A percentile compares a stretch with the other conserved stretches of the same genome.
Conservation (phyloP, 2,113 vertebrate genomes). For the Nothoprocta pentlandii region DNA sequence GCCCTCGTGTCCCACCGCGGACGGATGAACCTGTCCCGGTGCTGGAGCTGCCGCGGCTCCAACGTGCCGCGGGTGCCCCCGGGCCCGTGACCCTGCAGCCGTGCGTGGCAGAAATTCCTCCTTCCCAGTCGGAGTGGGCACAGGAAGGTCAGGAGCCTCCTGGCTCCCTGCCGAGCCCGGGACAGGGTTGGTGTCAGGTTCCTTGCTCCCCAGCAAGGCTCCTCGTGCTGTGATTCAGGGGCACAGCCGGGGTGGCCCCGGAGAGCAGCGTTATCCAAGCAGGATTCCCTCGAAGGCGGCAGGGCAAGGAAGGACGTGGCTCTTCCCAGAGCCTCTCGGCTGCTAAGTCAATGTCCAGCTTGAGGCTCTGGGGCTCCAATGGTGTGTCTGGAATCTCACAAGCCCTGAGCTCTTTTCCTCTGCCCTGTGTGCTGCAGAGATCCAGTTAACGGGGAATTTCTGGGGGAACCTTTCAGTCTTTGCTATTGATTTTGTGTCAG, state of each 20-base stretch:
- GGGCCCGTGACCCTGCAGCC: background rate
- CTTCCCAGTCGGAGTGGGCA: background rate
- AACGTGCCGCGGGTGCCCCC: background rate
- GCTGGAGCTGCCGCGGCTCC: background rate
- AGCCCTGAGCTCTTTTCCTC: background rate
- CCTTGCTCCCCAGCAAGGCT: background rate
- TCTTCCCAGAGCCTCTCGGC: background rate
- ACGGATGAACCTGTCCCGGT: background rate
- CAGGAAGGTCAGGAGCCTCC: background rate
- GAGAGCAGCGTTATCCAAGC: background rate
- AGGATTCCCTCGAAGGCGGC: background rate
- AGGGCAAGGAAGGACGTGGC: background rate
- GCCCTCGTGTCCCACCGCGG: background rate
- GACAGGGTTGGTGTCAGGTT: background rate
- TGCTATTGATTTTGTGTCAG: background rate
- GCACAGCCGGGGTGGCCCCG: background rate
- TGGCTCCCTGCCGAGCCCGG: background rate
- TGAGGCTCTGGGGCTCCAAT: background rate
- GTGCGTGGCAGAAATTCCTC: background rate
- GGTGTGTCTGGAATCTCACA: background rate
- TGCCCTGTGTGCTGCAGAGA: background rate
- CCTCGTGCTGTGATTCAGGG: background rate
- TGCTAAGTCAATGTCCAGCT: background rate
- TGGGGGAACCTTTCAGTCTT: background rate
- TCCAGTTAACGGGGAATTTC: background rate